phyloP scores from a whole-genome alignment of 2,888 invertebrate species.

The Gnatocerus cornutus region DNA sequence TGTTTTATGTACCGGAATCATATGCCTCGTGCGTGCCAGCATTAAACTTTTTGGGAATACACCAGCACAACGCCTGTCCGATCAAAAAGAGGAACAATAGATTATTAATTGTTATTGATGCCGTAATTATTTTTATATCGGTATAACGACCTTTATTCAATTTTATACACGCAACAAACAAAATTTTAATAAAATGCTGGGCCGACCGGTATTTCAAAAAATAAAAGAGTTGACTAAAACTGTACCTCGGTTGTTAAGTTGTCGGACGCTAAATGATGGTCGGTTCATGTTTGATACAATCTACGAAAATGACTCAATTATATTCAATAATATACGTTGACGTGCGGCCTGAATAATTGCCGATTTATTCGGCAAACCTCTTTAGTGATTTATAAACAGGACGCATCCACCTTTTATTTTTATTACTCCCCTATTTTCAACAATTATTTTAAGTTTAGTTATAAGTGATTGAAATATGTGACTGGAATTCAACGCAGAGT shows the following conservation, averaged over 20 bases:
- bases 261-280: conserved; percentile 50
- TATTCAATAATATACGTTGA: conserved; percentile 49
- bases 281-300: conserved; percentile 52
- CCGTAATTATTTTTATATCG: conserved; percentile 40
- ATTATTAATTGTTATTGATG: conserved; percentile 45
- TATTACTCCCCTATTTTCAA: conserved; percentile 5
- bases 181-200: conserved; percentile 45
- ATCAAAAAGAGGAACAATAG: conserved; percentile 33
- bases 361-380: conserved; percentile 40
- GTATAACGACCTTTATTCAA: conserved; percentile 46
- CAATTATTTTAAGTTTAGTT: conserved; percentile 12
- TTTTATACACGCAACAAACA: conserved; percentile 43
- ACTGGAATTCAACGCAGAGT: neutral
- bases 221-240: conserved; percentile 41
- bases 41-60: conserved; percentile 9
- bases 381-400: conserved; percentile 19
- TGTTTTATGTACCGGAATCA: too few relatives aligned
- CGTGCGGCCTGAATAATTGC: conserved; percentile 42
- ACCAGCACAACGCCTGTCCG: conserved; percentile 10
- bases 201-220: conserved; percentile 45
- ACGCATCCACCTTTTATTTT: conserved; percentile 7
- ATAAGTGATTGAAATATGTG: neutral
- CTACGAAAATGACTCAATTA: conserved; percentile 52
- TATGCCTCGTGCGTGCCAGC: neutral
- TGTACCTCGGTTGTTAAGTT: conserved; percentile 50